Percentiles rank a stretch among this genome's conserved stretches.
phyloP scores from a whole-genome alignment of 2,888 invertebrate genomes.

The Pristionchus arcanus region DNA sequence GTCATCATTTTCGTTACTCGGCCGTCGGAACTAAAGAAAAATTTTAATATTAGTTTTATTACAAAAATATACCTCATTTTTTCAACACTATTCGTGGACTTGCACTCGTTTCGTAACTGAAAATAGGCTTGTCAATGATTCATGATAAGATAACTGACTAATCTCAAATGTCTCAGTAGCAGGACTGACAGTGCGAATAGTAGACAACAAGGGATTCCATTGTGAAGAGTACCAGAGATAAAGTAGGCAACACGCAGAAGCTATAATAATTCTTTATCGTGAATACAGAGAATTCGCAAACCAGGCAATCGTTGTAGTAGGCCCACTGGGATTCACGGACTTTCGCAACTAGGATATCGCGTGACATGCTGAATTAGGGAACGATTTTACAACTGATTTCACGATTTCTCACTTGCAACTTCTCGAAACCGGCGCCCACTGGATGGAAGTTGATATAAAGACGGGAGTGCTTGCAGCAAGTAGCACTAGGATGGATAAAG shows the following conservation, averaged over 20 bases:
- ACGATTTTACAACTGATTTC: not conserved
- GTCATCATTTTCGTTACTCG: conserved; percentile 15
- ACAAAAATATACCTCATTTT: not conserved
- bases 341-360: not conserved
- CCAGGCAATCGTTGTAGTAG: not conserved
- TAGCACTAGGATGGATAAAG: not conserved
- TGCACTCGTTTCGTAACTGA: not conserved
- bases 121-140: no score
- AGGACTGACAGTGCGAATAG: not conserved
- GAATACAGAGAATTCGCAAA: not conserved
- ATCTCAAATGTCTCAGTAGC: not conserved
- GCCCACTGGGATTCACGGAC: not conserved
- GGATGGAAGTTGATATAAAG: not conserved
- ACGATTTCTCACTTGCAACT: not conserved
- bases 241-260: not conserved
- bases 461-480: not conserved
- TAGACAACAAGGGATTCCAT: not conserved
- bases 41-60: not conserved
- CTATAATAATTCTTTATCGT: not conserved
- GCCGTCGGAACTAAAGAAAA: not conserved
- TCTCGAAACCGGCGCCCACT: not conserved
- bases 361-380: not conserved
- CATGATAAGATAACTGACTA: no score
- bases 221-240: not conserved
- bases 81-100: not conserved